Percentiles rank a stretch among this genome's conserved stretches.
Conservation (phyloP, 2,797 vertebrate species). For the Protonibea diacanthus region DNA sequence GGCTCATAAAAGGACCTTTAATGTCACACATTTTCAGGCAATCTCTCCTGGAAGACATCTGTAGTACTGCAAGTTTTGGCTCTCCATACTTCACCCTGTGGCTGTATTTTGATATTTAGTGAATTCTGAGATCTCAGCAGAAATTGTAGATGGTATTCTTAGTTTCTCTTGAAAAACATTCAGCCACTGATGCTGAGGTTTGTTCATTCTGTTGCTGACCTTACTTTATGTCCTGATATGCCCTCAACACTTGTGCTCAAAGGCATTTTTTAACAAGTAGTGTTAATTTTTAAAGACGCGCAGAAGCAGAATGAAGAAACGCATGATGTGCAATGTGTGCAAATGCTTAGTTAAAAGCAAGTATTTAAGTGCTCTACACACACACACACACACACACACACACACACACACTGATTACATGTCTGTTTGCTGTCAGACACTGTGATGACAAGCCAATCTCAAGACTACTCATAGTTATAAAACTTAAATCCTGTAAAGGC, state of each 20-base stretch:
- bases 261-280: neutral
- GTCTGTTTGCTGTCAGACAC: constrained; percentile 26
- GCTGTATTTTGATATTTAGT: neutral
- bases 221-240: too few species aligned
- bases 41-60: neutral
- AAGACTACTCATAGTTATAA: constrained; percentile 14
- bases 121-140: neutral
- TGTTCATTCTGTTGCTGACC: neutral
- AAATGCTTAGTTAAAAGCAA: neutral
- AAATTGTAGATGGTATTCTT: neutral
- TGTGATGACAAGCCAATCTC: constrained; percentile 6
- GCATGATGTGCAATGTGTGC: neutral
- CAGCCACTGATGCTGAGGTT: neutral
- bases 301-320: neutral
- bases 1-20: too few species aligned
- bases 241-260: neutral
- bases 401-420: constrained; percentile 19
- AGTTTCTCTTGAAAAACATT: neutral
- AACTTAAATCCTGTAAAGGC: constrained; percentile 8
- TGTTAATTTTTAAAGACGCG: neutral
- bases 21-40: neutral
- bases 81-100: neutral
- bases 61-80: neutral
- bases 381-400: neutral
- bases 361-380: neutral